Evolutionary conservation across 1,140 invertebrate species (phyloP).

Genomic region (Planococcus citri): DNA sequence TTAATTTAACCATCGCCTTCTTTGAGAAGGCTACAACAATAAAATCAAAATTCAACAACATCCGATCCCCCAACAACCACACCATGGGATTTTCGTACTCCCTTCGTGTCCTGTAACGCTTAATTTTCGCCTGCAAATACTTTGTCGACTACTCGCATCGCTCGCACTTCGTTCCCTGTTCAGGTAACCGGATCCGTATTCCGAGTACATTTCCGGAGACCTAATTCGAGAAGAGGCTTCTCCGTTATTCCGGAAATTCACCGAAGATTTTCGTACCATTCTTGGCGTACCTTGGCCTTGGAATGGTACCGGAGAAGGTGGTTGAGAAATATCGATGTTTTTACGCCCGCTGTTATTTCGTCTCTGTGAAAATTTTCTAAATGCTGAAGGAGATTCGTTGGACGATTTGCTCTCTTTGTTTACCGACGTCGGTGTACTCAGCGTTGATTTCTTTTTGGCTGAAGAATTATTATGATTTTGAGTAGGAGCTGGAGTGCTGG

Average conservation of each 20-base stretch:
- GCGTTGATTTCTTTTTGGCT: background rate
- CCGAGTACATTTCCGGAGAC: background rate
- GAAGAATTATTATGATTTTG: slow-evolving; percentile 1
- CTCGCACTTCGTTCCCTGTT: slow-evolving; percentile 28
- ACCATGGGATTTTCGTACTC: slow-evolving; percentile 37
- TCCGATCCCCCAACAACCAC: slow-evolving; percentile 41
- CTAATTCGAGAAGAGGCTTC: background rate
- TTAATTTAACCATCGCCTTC: too few relatives aligned
- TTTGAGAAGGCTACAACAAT: too few relatives aligned
- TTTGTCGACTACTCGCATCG: slow-evolving; percentile 30
- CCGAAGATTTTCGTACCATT: slow-evolving; percentile 26
- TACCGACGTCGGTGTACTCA: background rate
- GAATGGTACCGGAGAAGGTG: slow-evolving; percentile 26
- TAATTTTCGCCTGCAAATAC: slow-evolving; percentile 28
- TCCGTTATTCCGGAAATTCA: slow-evolving; percentile 24
- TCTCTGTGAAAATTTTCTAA: slow-evolving; percentile 9
- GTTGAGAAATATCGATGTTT: slow-evolving; percentile 23
- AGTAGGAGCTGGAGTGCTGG: background rate
- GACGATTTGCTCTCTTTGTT: background rate
- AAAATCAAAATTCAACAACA: slow-evolving; percentile 29
- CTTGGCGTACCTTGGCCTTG: slow-evolving; percentile 31
- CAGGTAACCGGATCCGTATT: slow-evolving; percentile 17
- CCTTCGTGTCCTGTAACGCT: slow-evolving; percentile 28
- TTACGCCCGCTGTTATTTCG: slow-evolving; percentile 4
- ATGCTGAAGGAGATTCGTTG: slow-evolving; percentile 21